phyloP scores from a whole-genome alignment of 2,113 vertebrate species.

The Suricata suricatta region DNA sequence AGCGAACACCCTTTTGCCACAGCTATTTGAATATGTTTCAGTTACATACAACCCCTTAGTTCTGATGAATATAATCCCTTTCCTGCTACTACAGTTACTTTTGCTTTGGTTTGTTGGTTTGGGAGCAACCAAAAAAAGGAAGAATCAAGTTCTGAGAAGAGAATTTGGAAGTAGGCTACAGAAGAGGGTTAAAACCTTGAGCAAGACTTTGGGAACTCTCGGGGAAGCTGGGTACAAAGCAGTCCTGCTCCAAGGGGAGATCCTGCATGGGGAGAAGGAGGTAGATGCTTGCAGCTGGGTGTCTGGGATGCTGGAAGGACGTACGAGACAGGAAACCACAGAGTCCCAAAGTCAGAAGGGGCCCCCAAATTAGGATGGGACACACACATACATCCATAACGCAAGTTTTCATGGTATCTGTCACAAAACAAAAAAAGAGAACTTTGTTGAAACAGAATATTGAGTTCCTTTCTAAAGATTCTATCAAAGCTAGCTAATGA shows the following conservation, averaged over 20 bases:
- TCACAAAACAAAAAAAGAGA: background rate
- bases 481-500: background rate
- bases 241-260: background rate
- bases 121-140: background rate
- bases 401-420: background rate
- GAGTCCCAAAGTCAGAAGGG: background rate
- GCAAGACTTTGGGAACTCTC: background rate
- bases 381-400: background rate
- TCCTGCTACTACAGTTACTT: background rate
- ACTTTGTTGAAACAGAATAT: background rate
- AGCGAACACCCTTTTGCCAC: background rate
- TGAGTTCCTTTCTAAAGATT: background rate
- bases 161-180: background rate
- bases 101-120: background rate
- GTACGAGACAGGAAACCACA: background rate
- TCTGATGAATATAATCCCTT: background rate
- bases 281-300: fast-evolving
- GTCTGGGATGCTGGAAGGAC: background rate
- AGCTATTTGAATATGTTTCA: background rate
- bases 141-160: background rate
- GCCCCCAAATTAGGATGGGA: background rate
- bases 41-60: background rate
- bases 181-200: background rate
- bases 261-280: fast-evolving
- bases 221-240: background rate